These are phyloP conservation scores for Antechinus stuartii DNA, from an alignment of 2,113 vertebrate species.

Conservation along the genomic window DNA sequence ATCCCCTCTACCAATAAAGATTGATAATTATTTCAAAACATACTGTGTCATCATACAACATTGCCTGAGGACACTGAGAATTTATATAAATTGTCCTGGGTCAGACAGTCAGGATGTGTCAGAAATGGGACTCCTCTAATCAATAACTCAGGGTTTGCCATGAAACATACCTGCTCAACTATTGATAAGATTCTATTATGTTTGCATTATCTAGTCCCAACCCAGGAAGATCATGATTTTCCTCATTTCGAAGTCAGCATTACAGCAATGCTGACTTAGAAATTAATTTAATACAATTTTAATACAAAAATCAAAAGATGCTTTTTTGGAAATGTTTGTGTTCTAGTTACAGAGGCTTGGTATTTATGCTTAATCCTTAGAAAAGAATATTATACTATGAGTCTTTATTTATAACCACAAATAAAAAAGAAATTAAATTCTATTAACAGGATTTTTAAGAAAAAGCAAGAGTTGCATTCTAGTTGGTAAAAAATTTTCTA, in stretches of 20 bases:
- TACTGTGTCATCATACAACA: background rate
- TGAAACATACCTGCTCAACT: background rate
- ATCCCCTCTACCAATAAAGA: background rate
- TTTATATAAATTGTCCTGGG: background rate
- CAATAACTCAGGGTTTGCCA: background rate
- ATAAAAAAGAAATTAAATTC: slow-evolving; percentile 77
- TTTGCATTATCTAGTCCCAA: background rate
- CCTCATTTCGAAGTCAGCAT: too few species aligned
- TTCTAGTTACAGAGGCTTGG: too few species aligned
- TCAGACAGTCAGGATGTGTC: background rate
- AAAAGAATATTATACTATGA: slow-evolving; percentile 72
- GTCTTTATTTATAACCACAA: slow-evolving; percentile 85
- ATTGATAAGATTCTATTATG: background rate
- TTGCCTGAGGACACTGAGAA: background rate
- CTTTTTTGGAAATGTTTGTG: too few species aligned
- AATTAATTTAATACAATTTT: too few species aligned
- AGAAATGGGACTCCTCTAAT: background rate
- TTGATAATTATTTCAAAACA: background rate
- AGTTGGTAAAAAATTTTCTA: background rate
- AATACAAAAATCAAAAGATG: too few species aligned
- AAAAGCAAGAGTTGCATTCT: background rate
- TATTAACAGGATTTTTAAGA: slow-evolving; percentile 63
- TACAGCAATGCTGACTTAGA: too few species aligned
- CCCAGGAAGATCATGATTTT: background rate
- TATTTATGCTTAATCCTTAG: too few species aligned